Evolutionary conservation across 2,888 invertebrate genomes (phyloP).

Genomic region (Herminia tarsipennalis): DNA sequence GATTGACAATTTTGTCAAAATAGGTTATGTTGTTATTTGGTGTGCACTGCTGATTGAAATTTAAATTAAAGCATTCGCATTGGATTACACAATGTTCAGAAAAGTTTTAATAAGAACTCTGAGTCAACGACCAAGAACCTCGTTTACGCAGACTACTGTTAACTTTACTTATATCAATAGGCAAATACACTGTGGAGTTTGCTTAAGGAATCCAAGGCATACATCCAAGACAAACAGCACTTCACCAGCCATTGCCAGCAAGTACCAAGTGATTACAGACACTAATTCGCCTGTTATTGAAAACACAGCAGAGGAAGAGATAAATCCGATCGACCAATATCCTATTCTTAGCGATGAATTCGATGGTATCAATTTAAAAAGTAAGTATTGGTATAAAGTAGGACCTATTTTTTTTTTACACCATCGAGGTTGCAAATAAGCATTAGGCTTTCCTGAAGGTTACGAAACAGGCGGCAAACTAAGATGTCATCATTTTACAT

Average conservation of each 20-base stretch:
- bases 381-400: slow-evolving; percentile 70
- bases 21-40: slow-evolving; percentile 3
- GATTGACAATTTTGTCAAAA: too few species aligned
- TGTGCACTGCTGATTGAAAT: neutral
- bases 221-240: slow-evolving; percentile 67
- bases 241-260: slow-evolving; percentile 81
- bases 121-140: slow-evolving; percentile 21
- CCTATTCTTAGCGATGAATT: slow-evolving; percentile 85
- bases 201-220: slow-evolving; percentile 68
- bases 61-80: neutral
- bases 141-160: slow-evolving; percentile 34
- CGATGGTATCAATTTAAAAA: slow-evolving; percentile 85
- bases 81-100: slow-evolving; percentile 39
- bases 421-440: too few species aligned
- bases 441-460: too few species aligned
- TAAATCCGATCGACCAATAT: slow-evolving; percentile 59
- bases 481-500: too few species aligned
- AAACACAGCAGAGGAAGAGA: slow-evolving; percentile 91
- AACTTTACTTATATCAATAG: slow-evolving; percentile 49
- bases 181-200: slow-evolving; percentile 69
- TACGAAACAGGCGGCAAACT: too few species aligned
- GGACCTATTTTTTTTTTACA: neutral
- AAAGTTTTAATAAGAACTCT: slow-evolving; percentile 39
- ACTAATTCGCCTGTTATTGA: slow-evolving; percentile 89
- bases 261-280: slow-evolving; percentile 90